phyloP scores from a whole-genome alignment of 2,113 vertebrate species.

The Antennarius striatus region DNA sequence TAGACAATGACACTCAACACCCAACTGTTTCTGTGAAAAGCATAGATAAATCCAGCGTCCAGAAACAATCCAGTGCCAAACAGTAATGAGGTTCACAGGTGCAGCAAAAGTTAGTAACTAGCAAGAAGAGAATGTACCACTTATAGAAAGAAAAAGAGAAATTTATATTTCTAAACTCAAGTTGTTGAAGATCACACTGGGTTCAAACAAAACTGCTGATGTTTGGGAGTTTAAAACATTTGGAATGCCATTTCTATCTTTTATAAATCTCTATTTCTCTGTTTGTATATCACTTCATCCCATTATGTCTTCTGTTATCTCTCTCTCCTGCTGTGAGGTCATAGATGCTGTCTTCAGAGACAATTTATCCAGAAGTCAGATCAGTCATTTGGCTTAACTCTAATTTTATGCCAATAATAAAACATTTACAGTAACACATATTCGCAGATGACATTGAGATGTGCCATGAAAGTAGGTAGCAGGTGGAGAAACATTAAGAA shows the following conservation, averaged over 20 bases:
- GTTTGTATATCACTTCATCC: neutral
- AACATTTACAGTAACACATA: neutral
- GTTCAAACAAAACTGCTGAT: neutral
- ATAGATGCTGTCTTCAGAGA: constrained; percentile 17
- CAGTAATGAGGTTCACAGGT: too few species aligned
- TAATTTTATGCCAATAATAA: neutral
- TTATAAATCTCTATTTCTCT: constrained; percentile 13
- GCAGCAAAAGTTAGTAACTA: too few species aligned
- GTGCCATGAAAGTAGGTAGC: too few species aligned
- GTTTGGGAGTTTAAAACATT: neutral
- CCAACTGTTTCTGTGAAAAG: neutral
- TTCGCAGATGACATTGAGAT: too few species aligned
- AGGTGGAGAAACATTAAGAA: too few species aligned
- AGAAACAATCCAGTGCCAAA: neutral
- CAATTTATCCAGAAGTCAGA: constrained; percentile 11
- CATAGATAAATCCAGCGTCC: neutral
- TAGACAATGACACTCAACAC: neutral
- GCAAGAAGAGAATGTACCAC: too few species aligned
- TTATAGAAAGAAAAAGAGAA: too few species aligned
- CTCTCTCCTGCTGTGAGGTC: constrained; percentile 4
- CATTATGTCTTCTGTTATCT: neutral
- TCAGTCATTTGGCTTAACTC: constrained; percentile 4
- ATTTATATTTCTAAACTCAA: too few species aligned
- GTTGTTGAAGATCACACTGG: too few species aligned
- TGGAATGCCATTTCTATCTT: constrained; percentile 2